A percentile compares a stretch with the other conserved stretches of the same genome.
phyloP scores from a whole-genome alignment of 1,140 invertebrate species.

The Caerostris extrusa region DNA sequence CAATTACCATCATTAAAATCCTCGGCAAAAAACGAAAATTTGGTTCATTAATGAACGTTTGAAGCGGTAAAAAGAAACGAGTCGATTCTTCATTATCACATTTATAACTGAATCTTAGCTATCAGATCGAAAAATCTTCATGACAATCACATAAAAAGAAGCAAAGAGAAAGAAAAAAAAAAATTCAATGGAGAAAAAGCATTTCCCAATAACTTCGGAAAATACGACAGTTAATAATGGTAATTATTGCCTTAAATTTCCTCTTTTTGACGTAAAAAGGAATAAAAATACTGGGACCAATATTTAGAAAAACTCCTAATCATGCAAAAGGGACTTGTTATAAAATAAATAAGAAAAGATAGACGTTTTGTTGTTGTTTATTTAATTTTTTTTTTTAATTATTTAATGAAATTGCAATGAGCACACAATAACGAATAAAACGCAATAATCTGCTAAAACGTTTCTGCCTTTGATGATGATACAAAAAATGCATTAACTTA shows the following conservation, averaged over 20 bases:
- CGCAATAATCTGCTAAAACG: too few relatives aligned
- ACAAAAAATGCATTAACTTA: too few relatives aligned
- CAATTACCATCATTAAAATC: constrained; percentile 64
- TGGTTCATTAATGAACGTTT: constrained; percentile 58
- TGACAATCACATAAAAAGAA: constrained; percentile 38
- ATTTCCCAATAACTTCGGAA: constrained; percentile 67
- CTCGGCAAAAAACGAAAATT: constrained; percentile 20
- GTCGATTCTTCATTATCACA: constrained; percentile 64
- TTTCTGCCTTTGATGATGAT: too few relatives aligned
- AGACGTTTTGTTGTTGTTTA: neutral
- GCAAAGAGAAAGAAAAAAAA: neutral
- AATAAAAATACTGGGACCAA: constrained; percentile 48
- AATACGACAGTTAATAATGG: constrained; percentile 67
- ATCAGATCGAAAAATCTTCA: constrained; percentile 65
- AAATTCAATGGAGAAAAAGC: neutral
- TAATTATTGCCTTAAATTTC: constrained; percentile 74
- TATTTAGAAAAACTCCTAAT: constrained; percentile 24
- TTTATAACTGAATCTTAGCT: constrained; percentile 55
- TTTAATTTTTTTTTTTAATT: neutral
- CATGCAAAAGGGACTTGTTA: constrained; percentile 16
- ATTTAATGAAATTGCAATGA: neutral
- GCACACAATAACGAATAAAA: neutral
- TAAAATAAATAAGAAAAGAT: neutral
- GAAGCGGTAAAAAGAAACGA: constrained; percentile 13
- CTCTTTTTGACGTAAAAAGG: constrained; percentile 13